Conservation (phyloP, 2,113 vertebrate species). For the Dipodomys spectabilis region DNA sequence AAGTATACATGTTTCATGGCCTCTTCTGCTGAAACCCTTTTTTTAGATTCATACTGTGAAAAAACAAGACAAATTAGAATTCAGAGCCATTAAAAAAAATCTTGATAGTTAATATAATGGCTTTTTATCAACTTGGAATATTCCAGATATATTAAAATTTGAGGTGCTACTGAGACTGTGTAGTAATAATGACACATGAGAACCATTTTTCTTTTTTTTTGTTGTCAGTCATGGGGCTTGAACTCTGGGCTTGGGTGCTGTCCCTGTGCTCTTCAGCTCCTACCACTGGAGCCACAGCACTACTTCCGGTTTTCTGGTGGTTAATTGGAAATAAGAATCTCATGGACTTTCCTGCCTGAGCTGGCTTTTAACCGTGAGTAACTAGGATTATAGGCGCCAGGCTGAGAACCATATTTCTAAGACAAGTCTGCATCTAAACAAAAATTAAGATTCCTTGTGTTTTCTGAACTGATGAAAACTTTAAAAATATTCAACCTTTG, state of each 20-base stretch:
- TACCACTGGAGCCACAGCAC: too few relatives aligned
- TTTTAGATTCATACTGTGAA: constrained; percentile 97
- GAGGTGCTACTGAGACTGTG: background rate
- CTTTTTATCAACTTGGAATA: constrained; percentile 30
- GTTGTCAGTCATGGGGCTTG: too few relatives aligned
- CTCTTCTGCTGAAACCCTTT: constrained; percentile 97
- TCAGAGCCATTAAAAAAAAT: background rate
- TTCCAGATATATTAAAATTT: background rate
- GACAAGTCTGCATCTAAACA: constrained; percentile 44
- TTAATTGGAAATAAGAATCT: too few relatives aligned
- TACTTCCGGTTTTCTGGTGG: too few relatives aligned
- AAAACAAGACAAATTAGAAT: constrained; percentile 55
- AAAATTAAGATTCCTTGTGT: constrained; percentile 59
- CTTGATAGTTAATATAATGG: constrained; percentile 21
- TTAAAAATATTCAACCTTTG: constrained; percentile 48
- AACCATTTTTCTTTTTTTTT: too few relatives aligned
- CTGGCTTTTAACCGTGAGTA: too few relatives aligned
- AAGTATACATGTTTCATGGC: constrained; percentile 98
- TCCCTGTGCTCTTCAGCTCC: too few relatives aligned
- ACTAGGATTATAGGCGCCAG: background rate
- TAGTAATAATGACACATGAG: background rate
- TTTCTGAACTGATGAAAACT: constrained; percentile 50
- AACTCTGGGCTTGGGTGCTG: too few relatives aligned
- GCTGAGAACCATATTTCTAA: constrained; percentile 39
- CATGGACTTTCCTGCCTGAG: too few relatives aligned